Evolutionary conservation across 2,113 vertebrate species (phyloP).

Genomic region (Chaenocephalus aceratus): DNA sequence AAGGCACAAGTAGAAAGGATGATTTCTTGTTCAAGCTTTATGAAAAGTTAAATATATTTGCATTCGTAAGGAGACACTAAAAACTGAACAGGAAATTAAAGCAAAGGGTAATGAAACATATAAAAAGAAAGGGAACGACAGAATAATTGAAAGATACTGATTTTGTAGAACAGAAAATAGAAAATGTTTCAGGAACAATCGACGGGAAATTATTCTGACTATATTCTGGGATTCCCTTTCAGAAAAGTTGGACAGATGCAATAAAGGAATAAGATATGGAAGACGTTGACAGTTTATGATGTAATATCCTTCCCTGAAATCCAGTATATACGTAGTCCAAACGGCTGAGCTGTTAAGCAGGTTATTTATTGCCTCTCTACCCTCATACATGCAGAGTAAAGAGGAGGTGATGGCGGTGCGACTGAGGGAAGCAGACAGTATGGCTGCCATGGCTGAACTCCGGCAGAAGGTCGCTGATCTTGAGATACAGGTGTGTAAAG

Average conservation of each 20-base stretch:
- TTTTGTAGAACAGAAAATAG: neutral
- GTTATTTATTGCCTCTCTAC: neutral
- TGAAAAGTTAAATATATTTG: neutral
- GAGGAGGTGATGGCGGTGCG: conserved; percentile 95
- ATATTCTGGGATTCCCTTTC: conserved; percentile 27
- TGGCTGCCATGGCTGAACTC: conserved; percentile 93
- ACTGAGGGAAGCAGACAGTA: conserved; percentile 93
- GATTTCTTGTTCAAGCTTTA: neutral
- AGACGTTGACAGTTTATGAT: conserved; percentile 6
- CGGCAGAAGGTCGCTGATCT: conserved; percentile 92
- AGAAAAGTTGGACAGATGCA: neutral
- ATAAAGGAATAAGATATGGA: neutral
- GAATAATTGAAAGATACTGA: neutral
- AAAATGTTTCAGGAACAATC: conserved; percentile 62
- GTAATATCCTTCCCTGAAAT: neutral
- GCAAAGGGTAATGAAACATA: neutral
- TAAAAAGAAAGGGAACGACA: no score
- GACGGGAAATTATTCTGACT: conserved; percentile 82
- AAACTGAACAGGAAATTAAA: neutral
- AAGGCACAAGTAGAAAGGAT: neutral
- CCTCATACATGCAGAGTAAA: conserved; percentile 85
- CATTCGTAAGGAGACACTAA: neutral
- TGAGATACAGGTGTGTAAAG: conserved; percentile 90
- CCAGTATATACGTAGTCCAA: neutral
- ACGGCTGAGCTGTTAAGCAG: neutral